Conservation (phyloP, 2,113 vertebrate species). For the Tautogolabrus adspersus region DNA sequence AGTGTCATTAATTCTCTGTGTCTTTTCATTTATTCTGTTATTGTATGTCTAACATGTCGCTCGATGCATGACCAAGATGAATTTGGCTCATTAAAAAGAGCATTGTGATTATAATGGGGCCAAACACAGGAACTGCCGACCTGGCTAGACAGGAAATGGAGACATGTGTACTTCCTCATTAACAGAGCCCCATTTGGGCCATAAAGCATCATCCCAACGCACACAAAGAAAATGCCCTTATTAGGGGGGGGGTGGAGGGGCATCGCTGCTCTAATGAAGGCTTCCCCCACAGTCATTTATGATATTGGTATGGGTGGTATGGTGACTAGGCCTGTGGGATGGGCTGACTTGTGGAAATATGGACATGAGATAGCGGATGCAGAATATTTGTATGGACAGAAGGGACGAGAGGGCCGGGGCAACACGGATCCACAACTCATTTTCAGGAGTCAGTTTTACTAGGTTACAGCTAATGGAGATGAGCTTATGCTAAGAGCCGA, state of each 20-base stretch:
- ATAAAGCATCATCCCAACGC: constrained; percentile 81
- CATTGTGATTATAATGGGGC: constrained; percentile 74
- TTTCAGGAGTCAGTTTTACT: constrained; percentile 81
- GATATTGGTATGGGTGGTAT: constrained; percentile 85
- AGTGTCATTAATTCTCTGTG: constrained; percentile 31
- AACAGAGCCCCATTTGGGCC: constrained; percentile 81
- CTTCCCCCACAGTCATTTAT: constrained; percentile 83
- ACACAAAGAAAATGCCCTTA: constrained; percentile 77
- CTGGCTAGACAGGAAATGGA: constrained; percentile 84
- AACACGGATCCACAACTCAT: constrained; percentile 79
- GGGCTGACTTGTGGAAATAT: constrained; percentile 68
- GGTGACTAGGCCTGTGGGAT: constrained; percentile 82
- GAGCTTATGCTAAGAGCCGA: constrained; percentile 79
- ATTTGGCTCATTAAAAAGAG: constrained; percentile 81
- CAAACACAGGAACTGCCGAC: constrained; percentile 82
- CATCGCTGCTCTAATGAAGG: constrained; percentile 82
- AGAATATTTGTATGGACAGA: constrained; percentile 72
- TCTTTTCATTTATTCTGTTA: constrained; percentile 46
- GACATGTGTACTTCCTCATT: constrained; percentile 83
- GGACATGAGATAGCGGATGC: constrained; percentile 58
- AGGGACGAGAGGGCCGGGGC: constrained; percentile 58
- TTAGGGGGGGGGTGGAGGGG: constrained; percentile 74
- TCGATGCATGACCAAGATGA: constrained; percentile 72
- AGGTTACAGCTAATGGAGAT: constrained; percentile 78
- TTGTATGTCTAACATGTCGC: constrained; percentile 45